Base-by-base conservation (phyloP, 2,888 invertebrate species). In the Amphipoea lucens region DNA sequence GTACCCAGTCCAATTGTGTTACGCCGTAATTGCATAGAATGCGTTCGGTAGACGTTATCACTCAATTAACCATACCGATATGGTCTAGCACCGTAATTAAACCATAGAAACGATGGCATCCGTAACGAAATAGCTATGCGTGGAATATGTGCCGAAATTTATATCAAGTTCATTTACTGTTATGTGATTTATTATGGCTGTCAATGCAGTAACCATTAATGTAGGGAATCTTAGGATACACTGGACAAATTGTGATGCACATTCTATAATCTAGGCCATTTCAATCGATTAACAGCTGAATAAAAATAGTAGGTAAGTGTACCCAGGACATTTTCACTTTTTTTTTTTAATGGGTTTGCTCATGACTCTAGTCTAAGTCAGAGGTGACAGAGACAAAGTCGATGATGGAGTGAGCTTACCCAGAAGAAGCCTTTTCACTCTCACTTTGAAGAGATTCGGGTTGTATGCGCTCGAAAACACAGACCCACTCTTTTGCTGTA, bases 101-200 rank as follows among this genome's bases (percentile, higher is more conserved):
- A 70, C n/a, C 62, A 79, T 70, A 60, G 17, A 81, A 63, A 36
- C 36, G 14, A 48, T 14, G 82, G 78, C 79, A 89, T 81, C 81
- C 82, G 78, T 80, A 70, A 68, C 87, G 63, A 79, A 87, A 63
- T 2, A 12, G 72, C 29, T 69, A 79, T 78, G 79, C 79, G 69
- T 87, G 54, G 70, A 76, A 76, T 68, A 81, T 70, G 29, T 48
- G 20, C 42, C 73, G 40, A 74, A 81, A 23, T 79, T 78, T 54
- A 60, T 65, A 71, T 74, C 23, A 36, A 81, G 42, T 75, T 84
- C 60, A 40, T 12, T 70, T 75, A 87, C 79, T 67, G 87, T 83
- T 85, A 42, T 60, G 12, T 54, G 29, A 87, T 79, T 73, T 42
- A 67, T 42, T 75, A 65, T 79, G 66, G 69, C 14, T 54, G 20